Percentiles rank a stretch among this genome's conserved stretches.
These are phyloP conservation scores for Synanthedon tipuliformis DNA, from an alignment of 2,888 invertebrate genomes.

Conservation along the genomic window DNA sequence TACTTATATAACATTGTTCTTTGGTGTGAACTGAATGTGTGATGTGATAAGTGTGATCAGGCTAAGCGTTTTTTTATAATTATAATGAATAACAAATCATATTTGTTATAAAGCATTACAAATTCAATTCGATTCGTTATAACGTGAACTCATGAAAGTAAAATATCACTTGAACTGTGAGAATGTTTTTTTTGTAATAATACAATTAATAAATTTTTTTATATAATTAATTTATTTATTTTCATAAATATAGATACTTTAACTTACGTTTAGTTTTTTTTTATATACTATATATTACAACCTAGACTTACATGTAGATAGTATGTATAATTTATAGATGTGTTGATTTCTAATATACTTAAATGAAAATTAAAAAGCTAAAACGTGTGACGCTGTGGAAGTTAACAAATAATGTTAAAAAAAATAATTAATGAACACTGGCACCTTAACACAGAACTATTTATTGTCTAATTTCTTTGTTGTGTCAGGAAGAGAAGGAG, in stretches of 20 bases:
- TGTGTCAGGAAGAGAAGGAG: constrained; percentile 3
- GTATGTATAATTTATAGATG: constrained; percentile 44
- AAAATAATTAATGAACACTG: constrained; percentile 35
- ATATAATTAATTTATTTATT: constrained; percentile 53
- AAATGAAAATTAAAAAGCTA: constrained; percentile 21
- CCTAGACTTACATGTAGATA: constrained; percentile 55
- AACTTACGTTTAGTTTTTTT: constrained; percentile 48
- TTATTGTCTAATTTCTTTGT: constrained; percentile 29
- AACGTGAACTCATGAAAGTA: no score
- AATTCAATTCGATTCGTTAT: no score
- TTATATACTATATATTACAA: constrained; percentile 46
- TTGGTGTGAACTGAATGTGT: no score
- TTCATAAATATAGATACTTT: constrained; percentile 64
- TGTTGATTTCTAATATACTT: constrained; percentile 27
- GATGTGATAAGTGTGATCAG: no score
- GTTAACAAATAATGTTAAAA: constrained; percentile 11
- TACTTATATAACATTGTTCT: no score
- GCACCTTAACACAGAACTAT: constrained; percentile 35
- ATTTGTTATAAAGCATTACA: no score
- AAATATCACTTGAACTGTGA: no score
- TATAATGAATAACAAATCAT: no score
- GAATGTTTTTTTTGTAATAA: no score
- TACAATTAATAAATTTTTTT: no score
- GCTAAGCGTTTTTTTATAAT: no score
- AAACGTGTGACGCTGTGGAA: no score